Percentiles rank a stretch among this genome's conserved stretches.
phyloP scores from a whole-genome alignment of 2,888 invertebrate species.

The Lysandra coridon region DNA sequence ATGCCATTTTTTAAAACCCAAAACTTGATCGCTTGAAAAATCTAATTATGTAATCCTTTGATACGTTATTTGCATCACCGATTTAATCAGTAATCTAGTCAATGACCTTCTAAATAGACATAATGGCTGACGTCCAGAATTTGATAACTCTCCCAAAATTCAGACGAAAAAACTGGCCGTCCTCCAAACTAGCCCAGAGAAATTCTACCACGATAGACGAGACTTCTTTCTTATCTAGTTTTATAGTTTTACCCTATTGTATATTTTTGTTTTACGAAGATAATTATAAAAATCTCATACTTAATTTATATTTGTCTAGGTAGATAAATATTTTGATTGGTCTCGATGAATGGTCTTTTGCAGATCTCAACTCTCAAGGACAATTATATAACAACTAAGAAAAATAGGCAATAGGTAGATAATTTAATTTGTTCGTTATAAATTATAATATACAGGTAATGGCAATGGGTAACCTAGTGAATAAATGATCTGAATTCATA shows the following conservation, averaged over 20 bases:
- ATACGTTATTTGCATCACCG: constrained; percentile 12
- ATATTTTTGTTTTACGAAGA: neutral
- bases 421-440: too few species aligned
- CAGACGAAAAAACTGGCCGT: constrained; percentile 54
- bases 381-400: too few species aligned
- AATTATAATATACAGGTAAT: too few species aligned
- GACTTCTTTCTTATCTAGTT: constrained; percentile 5
- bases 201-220: constrained; percentile 23
- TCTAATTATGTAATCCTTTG: constrained; percentile 5
- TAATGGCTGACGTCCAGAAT: constrained; percentile 62
- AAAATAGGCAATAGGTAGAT: too few species aligned
- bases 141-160: constrained; percentile 54
- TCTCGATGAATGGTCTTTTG: neutral
- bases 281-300: neutral
- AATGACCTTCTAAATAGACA: constrained; percentile 54
- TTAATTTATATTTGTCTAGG: neutral
- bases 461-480: neutral
- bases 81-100: constrained; percentile 44
- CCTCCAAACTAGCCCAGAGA: constrained; percentile 51
- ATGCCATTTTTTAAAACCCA: neutral
- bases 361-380: neutral
- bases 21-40: neutral
- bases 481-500: neutral
- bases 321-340: neutral
- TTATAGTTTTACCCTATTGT: constrained; percentile 4